Evolutionary conservation across 2,888 invertebrate genomes (phyloP).

Genomic region (Archips xylosteana): DNA sequence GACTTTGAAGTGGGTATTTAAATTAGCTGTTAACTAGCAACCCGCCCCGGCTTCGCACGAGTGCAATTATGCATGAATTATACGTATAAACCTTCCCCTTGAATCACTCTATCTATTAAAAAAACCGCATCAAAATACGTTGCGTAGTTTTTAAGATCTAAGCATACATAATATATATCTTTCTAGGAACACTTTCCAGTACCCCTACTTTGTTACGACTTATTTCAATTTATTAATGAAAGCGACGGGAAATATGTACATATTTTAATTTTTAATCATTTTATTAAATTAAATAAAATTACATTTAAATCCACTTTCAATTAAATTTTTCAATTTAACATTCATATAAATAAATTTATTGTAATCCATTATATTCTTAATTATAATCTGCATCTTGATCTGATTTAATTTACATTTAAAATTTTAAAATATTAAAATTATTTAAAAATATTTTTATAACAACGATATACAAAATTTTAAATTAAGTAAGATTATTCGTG

Average conservation of each 20-base stretch:
- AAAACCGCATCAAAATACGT: too few relatives aligned
- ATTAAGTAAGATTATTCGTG: slow-evolving; percentile 85
- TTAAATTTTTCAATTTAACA: slow-evolving; percentile 68
- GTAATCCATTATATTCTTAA: slow-evolving; percentile 89
- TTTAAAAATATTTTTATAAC: slow-evolving; percentile 78
- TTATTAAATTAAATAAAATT: slow-evolving; percentile 83
- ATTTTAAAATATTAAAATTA: slow-evolving; percentile 75
- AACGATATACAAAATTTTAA: slow-evolving; percentile 79
- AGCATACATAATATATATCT: too few relatives aligned
- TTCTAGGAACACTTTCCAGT: slow-evolving; percentile 91
- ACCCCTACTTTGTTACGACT: slow-evolving; percentile 93
- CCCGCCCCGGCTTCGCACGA: too few relatives aligned
- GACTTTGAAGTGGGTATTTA: neutral
- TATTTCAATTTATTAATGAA: slow-evolving; percentile 89
- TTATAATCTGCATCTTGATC: slow-evolving; percentile 90
- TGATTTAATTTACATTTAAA: slow-evolving; percentile 83
- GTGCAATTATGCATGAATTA: too few relatives aligned
- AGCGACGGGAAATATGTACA: slow-evolving; percentile 93
- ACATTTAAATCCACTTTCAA: slow-evolving; percentile 89
- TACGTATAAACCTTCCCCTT: too few relatives aligned
- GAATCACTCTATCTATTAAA: too few relatives aligned
- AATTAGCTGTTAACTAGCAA: too few relatives aligned
- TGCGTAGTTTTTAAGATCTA: too few relatives aligned
- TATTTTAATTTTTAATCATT: slow-evolving; percentile 88
- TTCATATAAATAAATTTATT: slow-evolving; percentile 85